These are phyloP conservation scores for Pseudochaenichthys georgianus DNA, from an alignment of 2,797 vertebrate species.

Conservation along the genomic window DNA sequence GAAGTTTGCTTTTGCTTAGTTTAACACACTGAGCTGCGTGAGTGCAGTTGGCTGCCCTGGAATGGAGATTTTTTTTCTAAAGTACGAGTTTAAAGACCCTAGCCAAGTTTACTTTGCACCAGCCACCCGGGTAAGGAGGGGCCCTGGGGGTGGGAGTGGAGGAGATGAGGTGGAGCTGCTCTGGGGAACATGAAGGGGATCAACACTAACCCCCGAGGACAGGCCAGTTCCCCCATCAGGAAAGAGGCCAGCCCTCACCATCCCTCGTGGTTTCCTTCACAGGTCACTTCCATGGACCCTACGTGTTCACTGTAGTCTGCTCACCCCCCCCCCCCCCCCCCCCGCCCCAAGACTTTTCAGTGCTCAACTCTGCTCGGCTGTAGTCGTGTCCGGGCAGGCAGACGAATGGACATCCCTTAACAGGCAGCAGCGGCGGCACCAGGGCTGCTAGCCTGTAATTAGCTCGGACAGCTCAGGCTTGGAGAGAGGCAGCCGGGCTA, in stretches of 20 bases:
- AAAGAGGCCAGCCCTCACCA: conserved; percentile 84
- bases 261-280: conserved; percentile 89
- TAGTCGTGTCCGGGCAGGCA: conserved; percentile 69
- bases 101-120: conserved; percentile 91
- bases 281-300: conserved; percentile 95
- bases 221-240: conserved; percentile 86
- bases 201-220: conserved; percentile 93
- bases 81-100: conserved; percentile 85
- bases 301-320: conserved; percentile 66
- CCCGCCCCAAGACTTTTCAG: conserved; percentile 46
- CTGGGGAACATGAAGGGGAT: conserved; percentile 93
- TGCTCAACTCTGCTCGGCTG: conserved; percentile 65
- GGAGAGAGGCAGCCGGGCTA: conserved; percentile 98
- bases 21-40: conserved; percentile 78
- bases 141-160: conserved; percentile 45
- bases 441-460: conserved; percentile 98
- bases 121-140: conserved; percentile 68
- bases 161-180: conserved; percentile 72
- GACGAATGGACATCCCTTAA: conserved; percentile 93
- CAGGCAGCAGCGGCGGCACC: conserved; percentile 87
- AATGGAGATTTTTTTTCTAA: conserved; percentile 54
- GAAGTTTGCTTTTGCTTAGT: conserved; percentile 78
- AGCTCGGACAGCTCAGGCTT: conserved; percentile 99
- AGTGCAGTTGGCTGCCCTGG: conserved; percentile 48
- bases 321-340: conserved; percentile 24